Conservation (phyloP, 2,888 invertebrate genomes). For the Liodrosophila aerea region DNA sequence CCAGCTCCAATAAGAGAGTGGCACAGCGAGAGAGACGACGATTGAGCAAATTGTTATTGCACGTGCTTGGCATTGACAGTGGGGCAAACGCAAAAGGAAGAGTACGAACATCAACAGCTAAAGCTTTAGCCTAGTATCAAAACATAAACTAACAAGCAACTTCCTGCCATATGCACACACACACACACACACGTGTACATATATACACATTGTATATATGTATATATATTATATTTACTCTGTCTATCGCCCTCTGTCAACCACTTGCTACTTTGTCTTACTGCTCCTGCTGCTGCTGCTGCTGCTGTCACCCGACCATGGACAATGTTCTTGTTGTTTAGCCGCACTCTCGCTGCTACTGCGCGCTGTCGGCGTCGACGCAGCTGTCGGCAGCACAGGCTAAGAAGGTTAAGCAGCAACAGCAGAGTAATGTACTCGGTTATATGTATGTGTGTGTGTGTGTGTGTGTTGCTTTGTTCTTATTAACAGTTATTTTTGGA, state of each 20-base stretch:
- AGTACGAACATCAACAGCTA: conserved; percentile 2
- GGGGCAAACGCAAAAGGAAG: conserved; percentile 5
- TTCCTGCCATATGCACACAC: conserved; percentile 5
- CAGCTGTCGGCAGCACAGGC: not conserved
- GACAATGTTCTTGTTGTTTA: conserved; percentile 61
- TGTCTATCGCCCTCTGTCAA: conserved; percentile 23
- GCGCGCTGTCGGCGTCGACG: not conserved
- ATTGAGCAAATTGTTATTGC: conserved; percentile 30
- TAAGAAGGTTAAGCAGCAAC: conserved; percentile 6
- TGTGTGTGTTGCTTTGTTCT: conserved; percentile 30
- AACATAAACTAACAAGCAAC: conserved; percentile 5
- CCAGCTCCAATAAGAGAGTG: no score
- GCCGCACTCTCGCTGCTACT: conserved; percentile 9
- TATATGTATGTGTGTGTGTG: conserved; percentile 22
- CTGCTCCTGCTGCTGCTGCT: conserved; percentile 21
- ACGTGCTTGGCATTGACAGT: conserved; percentile 68
- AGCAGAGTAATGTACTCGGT: conserved; percentile 21
- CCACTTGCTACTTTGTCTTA: conserved; percentile 42
- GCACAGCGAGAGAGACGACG: no score
- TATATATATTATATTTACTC: no score
- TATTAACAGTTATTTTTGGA: conserved; percentile 73
- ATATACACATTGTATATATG: not conserved
- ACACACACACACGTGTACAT: not conserved
- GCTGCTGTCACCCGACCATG: conserved; percentile 62
- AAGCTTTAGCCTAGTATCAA: conserved; percentile 22